Evolutionary conservation across 2,113 vertebrate genomes (phyloP).

Genomic region (Crotalus viridis): DNA sequence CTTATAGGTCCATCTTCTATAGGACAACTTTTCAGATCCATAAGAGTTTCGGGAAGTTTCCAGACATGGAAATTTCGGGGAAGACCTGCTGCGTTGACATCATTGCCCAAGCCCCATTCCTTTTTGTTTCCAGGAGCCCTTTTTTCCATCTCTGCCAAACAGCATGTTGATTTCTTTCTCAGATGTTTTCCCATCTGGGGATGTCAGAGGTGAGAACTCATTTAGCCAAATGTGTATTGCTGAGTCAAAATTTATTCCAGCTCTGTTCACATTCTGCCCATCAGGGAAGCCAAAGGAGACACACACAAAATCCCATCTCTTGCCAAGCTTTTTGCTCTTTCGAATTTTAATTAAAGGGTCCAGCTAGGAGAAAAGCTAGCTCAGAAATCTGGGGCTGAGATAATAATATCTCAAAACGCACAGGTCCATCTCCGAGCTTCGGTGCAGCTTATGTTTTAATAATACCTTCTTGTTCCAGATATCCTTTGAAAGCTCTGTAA

Average conservation of each 20-base stretch:
- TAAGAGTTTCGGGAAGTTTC: background rate
- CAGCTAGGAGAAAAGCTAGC: background rate
- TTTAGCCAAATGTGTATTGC: background rate
- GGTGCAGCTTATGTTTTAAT: constrained; percentile 39
- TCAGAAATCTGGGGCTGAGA: background rate
- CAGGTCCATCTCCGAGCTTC: background rate
- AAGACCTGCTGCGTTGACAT: background rate
- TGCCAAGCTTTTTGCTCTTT: background rate
- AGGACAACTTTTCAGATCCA: background rate
- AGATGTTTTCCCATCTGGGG: background rate
- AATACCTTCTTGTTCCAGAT: constrained; percentile 34
- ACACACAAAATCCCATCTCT: background rate
- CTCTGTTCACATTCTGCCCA: background rate
- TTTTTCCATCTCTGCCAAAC: background rate
- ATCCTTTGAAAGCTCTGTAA: constrained; percentile 17
- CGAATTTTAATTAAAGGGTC: background rate
- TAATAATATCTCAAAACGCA: constrained; percentile 21
- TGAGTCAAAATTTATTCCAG: constrained; percentile 8
- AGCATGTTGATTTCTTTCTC: background rate
- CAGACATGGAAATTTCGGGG: background rate
- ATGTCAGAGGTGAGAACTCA: constrained; percentile 32
- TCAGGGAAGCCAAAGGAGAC: background rate
- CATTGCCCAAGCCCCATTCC: background rate
- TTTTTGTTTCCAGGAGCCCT: background rate
- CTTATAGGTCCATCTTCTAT: background rate